Evolutionary conservation across 2,888 invertebrate species (phyloP).

Genomic region (Rhingia campestris): DNA sequence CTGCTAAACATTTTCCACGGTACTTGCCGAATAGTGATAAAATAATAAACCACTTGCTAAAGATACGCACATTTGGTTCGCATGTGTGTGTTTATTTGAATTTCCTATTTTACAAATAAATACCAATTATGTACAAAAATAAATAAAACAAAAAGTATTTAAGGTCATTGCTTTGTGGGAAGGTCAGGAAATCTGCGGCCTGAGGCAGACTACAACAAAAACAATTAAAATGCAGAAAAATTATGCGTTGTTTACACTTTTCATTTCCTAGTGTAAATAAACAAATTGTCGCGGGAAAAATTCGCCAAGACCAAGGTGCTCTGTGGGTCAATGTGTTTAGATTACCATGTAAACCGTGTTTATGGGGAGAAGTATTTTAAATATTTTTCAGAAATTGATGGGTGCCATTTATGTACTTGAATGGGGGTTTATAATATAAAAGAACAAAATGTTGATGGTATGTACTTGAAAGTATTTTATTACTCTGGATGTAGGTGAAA

Average conservation of each 20-base stretch:
- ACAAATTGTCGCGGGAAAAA: conserved; percentile 18
- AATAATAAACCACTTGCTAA: background rate
- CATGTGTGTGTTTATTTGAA: background rate
- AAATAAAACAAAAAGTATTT: background rate
- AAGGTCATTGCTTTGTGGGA: conserved; percentile 11
- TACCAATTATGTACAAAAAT: background rate
- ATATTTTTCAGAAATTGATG: background rate
- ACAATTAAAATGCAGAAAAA: background rate
- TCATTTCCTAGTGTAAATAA: conserved; percentile 16
- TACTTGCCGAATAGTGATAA: no score
- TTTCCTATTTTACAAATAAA: background rate
- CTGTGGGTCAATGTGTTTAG: conserved; percentile 4
- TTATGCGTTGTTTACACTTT: conserved; percentile 21
- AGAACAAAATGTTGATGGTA: no score
- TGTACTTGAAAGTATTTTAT: background rate
- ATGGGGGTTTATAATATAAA: background rate
- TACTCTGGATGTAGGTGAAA: background rate
- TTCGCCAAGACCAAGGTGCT: background rate
- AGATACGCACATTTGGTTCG: background rate
- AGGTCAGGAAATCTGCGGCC: conserved; percentile 11
- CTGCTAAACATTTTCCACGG: no score
- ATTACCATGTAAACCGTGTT: background rate
- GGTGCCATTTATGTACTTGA: background rate
- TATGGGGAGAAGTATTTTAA: background rate
- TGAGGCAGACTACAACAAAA: background rate